Evolutionary conservation across 2,113 vertebrate species (phyloP).

Genomic region (Sterna hirundo): DNA sequence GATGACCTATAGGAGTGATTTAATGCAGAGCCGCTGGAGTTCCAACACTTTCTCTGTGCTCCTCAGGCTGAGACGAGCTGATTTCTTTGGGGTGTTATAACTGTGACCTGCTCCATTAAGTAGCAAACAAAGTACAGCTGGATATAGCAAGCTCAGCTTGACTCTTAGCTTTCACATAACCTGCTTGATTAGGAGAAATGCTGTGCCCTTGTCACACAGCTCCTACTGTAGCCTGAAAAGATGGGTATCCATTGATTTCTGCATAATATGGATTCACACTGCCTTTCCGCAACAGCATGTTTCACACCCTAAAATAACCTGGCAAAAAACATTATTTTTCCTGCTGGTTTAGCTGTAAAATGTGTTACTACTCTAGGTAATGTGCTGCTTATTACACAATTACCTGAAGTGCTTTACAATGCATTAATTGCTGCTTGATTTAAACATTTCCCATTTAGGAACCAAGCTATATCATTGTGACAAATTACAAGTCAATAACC

Average conservation of each 20-base stretch:
- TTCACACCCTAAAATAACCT: slow-evolving; percentile 54
- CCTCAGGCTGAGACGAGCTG: slow-evolving; percentile 14
- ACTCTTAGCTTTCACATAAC: slow-evolving; percentile 58
- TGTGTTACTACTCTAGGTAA: slow-evolving; percentile 62
- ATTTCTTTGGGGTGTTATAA: slow-evolving; percentile 69
- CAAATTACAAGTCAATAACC: slow-evolving; percentile 20
- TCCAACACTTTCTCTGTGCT: slow-evolving; percentile 24
- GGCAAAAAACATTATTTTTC: not conserved
- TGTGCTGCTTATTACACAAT: slow-evolving; percentile 55
- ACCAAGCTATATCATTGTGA: slow-evolving; percentile 32
- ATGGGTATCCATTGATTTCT: slow-evolving; percentile 64
- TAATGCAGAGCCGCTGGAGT: slow-evolving; percentile 42
- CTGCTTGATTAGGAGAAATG: slow-evolving; percentile 59
- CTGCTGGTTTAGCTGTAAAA: slow-evolving; percentile 30
- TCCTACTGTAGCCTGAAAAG: not conserved
- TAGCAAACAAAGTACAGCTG: slow-evolving; percentile 69
- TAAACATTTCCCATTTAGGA: slow-evolving; percentile 58
- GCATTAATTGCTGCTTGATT: slow-evolving; percentile 70
- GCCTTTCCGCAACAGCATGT: slow-evolving; percentile 38
- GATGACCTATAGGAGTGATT: slow-evolving; percentile 54
- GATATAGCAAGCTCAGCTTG: slow-evolving; percentile 69
- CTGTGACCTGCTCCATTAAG: slow-evolving; percentile 70
- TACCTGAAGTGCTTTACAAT: slow-evolving; percentile 35
- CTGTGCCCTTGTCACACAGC: slow-evolving; percentile 52
- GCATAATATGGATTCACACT: slow-evolving; percentile 51